Percentiles rank a stretch among this genome's conserved stretches.
These are phyloP conservation scores for Drosophila neocordata DNA, from an alignment of 1,140 invertebrate genomes.

Conservation along the genomic window DNA sequence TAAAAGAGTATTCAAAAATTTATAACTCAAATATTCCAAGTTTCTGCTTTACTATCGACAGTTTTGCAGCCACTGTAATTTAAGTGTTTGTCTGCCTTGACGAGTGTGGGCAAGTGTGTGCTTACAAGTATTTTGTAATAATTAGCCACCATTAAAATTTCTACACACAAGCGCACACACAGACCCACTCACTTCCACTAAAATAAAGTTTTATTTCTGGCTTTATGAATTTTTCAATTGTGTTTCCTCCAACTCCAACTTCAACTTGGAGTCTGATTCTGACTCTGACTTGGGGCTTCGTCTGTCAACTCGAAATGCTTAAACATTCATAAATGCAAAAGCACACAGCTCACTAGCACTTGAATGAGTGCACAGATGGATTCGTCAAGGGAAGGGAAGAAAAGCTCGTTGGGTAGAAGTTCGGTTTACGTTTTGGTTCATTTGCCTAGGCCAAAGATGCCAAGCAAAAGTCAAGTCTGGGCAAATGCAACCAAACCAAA, in stretches of 20 bases:
- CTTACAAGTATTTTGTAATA: conserved; percentile 55
- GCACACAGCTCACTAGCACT: conserved; percentile 56
- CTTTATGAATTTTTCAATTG: conserved; percentile 78
- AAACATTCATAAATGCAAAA: conserved; percentile 78
- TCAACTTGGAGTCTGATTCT: conserved; percentile 15
- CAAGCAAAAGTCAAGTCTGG: conserved; percentile 61
- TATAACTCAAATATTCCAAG: no score
- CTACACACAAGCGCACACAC: conserved; percentile 7
- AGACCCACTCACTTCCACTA: conserved; percentile 6
- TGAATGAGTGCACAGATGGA: conserved; percentile 10
- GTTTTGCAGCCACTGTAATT: conserved; percentile 20
- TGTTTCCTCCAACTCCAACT: conserved; percentile 24
- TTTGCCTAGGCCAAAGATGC: conserved; percentile 50
- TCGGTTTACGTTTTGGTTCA: conserved; percentile 47
- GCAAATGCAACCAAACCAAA: conserved; percentile 57
- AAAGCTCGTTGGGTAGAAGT: conserved; percentile 9
- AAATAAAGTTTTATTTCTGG: conserved; percentile 37
- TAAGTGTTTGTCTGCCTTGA: conserved; percentile 10
- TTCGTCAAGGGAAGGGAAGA: neutral
- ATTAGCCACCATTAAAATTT: conserved; percentile 68
- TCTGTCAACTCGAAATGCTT: conserved; percentile 52
- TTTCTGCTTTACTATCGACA: conserved; percentile 6
- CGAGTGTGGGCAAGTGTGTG: conserved; percentile 17
- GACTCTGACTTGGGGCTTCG: conserved; percentile 46
- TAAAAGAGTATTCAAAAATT: no score